Percentiles rank a stretch among this genome's conserved stretches.
phyloP scores from a whole-genome alignment of 2,113 vertebrate species.

The Guaruba guarouba region DNA sequence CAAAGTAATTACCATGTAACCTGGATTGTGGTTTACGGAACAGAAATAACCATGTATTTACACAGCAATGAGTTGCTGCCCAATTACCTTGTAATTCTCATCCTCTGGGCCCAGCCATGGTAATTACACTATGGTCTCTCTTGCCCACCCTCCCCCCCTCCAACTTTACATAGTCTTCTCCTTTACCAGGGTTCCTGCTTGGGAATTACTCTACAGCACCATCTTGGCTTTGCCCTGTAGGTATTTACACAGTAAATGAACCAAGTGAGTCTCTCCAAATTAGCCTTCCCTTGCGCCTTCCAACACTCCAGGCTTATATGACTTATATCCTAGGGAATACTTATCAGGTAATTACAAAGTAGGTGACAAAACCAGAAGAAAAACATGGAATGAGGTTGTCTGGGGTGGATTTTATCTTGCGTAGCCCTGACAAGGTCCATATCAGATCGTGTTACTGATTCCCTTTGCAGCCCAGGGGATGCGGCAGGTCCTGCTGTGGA shows the following conservation, averaged over 20 bases:
- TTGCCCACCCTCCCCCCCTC: neutral
- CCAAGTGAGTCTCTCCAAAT: neutral
- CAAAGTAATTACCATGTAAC: constrained; percentile 63
- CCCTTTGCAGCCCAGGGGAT: neutral
- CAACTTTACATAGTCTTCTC: neutral
- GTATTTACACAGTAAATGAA: neutral
- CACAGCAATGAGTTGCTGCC: constrained; percentile 41
- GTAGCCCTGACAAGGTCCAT: neutral
- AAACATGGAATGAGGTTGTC: neutral
- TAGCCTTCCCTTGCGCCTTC: neutral
- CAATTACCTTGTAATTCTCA: constrained; percentile 52
- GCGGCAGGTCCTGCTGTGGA: neutral
- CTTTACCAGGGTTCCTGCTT: neutral
- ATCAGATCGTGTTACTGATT: neutral
- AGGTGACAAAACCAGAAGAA: neutral
- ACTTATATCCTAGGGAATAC: neutral
- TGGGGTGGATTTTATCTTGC: neutral
- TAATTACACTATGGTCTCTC: neutral
- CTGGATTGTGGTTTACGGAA: constrained; percentile 49
- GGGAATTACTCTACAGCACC: neutral
- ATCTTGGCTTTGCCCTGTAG: neutral
- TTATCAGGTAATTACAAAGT: neutral
- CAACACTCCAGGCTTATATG: neutral
- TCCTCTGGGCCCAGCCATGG: neutral
- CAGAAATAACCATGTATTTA: constrained; percentile 63